Conservation (phyloP, 1,140 invertebrate species). For the Delia radicum region DNA sequence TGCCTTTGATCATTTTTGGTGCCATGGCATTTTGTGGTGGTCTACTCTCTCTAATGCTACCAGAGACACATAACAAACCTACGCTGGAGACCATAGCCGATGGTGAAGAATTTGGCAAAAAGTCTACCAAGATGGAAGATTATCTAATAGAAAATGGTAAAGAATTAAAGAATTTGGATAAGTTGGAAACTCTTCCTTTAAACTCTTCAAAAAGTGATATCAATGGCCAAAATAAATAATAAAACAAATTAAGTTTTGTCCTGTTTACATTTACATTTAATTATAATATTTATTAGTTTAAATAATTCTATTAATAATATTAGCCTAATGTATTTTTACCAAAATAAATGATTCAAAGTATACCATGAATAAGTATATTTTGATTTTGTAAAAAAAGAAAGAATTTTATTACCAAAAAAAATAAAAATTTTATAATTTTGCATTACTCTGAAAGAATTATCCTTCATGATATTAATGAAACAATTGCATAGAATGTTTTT, state of each 20-base stretch:
- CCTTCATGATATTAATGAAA: no score
- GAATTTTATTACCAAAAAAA: no score
- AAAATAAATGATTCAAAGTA: no score
- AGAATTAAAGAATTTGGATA: conserved; percentile 30
- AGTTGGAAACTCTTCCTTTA: conserved; percentile 22
- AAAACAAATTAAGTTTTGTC: not conserved
- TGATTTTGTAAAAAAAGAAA: no score
- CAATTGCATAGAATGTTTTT: no score
- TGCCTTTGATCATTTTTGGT: conserved; percentile 75
- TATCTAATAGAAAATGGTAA: conserved; percentile 39
- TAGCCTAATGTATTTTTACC: no score
- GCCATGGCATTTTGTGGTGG: conserved; percentile 66
- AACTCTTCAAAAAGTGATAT: not conserved
- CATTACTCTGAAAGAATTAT: no score
- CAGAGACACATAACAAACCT: conserved; percentile 74
- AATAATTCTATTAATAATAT: no score
- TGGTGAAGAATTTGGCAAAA: conserved; percentile 67
- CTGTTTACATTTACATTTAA: no score
- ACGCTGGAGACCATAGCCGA: conserved; percentile 75
- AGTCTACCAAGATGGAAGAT: conserved; percentile 23
- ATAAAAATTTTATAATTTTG: no score
- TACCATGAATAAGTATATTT: no score
- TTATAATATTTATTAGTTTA: no score
- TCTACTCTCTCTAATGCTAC: conserved; percentile 67
- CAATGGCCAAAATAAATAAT: not conserved